Percentiles rank a stretch among this genome's conserved stretches.
These are phyloP conservation scores for Crypturellus undulatus DNA, from an alignment of 2,113 vertebrate species.

Conservation along the genomic window DNA sequence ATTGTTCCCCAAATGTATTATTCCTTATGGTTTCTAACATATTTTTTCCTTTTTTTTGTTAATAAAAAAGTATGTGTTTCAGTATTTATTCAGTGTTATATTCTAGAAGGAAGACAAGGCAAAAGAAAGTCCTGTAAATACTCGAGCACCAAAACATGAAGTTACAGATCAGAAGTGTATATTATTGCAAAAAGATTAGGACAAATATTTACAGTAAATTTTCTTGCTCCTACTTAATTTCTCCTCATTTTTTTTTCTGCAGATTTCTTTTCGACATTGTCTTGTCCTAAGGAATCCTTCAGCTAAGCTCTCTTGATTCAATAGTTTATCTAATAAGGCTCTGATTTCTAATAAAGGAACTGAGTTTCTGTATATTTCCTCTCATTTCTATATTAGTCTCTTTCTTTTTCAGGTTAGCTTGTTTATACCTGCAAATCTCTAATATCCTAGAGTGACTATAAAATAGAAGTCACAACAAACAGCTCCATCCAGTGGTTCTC, in stretches of 20 bases:
- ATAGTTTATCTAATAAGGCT: neutral
- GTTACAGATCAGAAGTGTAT: neutral
- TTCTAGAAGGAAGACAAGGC: neutral
- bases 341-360: neutral
- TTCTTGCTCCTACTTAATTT: neutral
- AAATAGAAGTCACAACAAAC: constrained; percentile 40
- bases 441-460: neutral
- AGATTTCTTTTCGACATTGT: neutral
- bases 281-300: neutral
- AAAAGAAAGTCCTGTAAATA: neutral
- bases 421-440: neutral
- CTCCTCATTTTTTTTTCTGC: neutral
- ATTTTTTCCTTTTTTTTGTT: neutral
- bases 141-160: neutral
- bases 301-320: neutral
- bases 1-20: neutral
- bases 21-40: neutral
- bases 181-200: neutral
- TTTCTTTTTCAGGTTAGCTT: neutral
- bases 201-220: neutral
- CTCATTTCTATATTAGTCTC: neutral
- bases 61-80: neutral
- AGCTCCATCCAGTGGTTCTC: constrained; percentile 58
- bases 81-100: neutral
- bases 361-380: neutral